Evolutionary conservation across 2,113 vertebrate genomes (phyloP), one percentile per base, ranked within the genome.

Genomic region (Istiophorus platypterus): DNA sequence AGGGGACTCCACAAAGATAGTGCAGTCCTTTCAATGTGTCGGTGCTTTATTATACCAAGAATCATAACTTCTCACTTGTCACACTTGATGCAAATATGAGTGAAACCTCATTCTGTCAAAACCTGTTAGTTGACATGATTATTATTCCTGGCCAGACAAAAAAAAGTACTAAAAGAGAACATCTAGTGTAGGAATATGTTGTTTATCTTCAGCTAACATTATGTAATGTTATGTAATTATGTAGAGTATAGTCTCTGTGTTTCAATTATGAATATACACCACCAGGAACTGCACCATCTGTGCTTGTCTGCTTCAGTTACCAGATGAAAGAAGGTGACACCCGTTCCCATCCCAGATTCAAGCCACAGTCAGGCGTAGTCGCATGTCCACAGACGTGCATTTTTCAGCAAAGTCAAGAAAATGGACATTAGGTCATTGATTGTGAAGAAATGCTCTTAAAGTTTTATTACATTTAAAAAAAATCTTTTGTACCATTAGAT

Each of bases 21-120:
- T 27, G 77, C 57, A 56, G 73, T 45, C 34, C 67, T 80, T 80
- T 88, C 80, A 86, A 65, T 42, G 76, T 58, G 81, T 57, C 57
- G 4, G 2, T 17, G 63, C 61, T 88, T 90, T 78, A 73, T 88
- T 88, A 69, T 76, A 64, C 75, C 81, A 45, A 85, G 49, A 68
- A 70, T 83, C 84, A 87, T 76, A 80, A 80, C 80, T 75, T 80
- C 76, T 80, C 15, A 73, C 85, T 79, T 82, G 87, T 90, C 91
- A 90, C 52, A 72, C 73, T 90, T 84, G 86, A 87, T 85, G 83
- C 79, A 76, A 90, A 89, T 81, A 75, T 86, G 84, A 92, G 76
- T 87, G 89, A 87, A 91, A 84, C 92, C 92, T 92, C 90, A 89
- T 93, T 92, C 92, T 90, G 91, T 91, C 92, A 91, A 88, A 88